Base-by-base conservation (phyloP, 2,888 invertebrate species). In the Hemithea aestivaria region DNA sequence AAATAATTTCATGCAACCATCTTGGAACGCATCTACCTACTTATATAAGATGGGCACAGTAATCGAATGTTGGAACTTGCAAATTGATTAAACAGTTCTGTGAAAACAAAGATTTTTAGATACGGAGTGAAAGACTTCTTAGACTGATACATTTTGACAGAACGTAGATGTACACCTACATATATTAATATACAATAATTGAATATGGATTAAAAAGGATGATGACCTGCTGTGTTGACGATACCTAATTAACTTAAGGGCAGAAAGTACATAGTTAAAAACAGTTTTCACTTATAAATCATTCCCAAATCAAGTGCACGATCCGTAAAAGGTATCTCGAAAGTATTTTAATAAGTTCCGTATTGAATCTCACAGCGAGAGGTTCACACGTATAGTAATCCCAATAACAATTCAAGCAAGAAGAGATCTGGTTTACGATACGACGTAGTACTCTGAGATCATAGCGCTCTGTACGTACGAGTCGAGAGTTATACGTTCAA, bases 391-490 rank as follows among this genome's bases (percentile, higher is more conserved):
- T 75, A 67, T 39, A 44, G 45, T 70, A 73, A 75, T 73, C 71
- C 67, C 62, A 71, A 73, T 73, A 77, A 73, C 73, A 77, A 78
- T 76, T 67, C 66, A 62, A 68, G 64, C 66, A 63, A 70, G 74
- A 67, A 71, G 79, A 81, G 79, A 81, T 80, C 77, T 75, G 67
- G 71, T 75, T 71, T 73, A 65, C 61, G 74, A 76, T 74, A 72
- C 61, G 61, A 58, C 50, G 58, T 56, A 60, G 61, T 73, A 66
- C 67, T 68, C 62, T 65, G 62, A 63, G 72, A 75, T 77, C 74
- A 70, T 68, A 73, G 68, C 60, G 61, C 62, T 52, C 62, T 8
- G 24, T 16, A 24, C 22, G 5, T 6, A n/a, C 8, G 8, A 35
- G 35, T 6, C 36, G 70, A 70, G 70, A n/a, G n/a, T n/a, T n/a